Evolutionary conservation across 2,888 invertebrate genomes (phyloP).

Genomic region (Steinernema scapterisci): DNA sequence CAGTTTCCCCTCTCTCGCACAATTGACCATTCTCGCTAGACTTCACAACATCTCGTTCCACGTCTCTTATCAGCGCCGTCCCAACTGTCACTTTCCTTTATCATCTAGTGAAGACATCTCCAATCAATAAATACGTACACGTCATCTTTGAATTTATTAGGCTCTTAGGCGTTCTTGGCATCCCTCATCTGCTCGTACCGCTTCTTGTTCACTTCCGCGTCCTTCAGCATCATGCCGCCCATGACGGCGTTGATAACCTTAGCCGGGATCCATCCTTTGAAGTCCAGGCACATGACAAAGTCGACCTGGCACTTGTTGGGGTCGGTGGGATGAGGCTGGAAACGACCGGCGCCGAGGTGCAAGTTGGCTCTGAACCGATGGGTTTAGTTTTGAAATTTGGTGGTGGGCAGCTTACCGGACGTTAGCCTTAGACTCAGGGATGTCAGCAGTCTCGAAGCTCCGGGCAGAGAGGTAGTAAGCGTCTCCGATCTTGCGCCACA

Average conservation of each 20-base stretch:
- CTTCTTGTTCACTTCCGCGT: constrained; percentile 30
- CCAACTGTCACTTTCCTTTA: constrained; percentile 25
- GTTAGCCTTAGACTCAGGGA: constrained; percentile 45
- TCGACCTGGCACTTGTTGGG: constrained; percentile 31
- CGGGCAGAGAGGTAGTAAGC: constrained; percentile 38
- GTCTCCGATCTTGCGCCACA: constrained; percentile 40
- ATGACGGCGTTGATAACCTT: constrained; percentile 34
- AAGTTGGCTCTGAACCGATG: constrained; percentile 15
- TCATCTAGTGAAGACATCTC: constrained; percentile 19
- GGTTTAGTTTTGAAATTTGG: neutral
- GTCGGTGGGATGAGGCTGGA: constrained; percentile 34
- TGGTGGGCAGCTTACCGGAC: constrained; percentile 40
- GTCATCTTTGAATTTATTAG: neutral
- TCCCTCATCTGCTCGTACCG: constrained; percentile 15
- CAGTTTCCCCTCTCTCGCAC: neutral
- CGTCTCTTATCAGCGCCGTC: neutral
- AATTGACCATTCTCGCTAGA: neutral
- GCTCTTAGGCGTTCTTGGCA: constrained; percentile 20
- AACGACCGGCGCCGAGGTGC: constrained; percentile 34
- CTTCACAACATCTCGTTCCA: neutral
- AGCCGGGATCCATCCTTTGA: constrained; percentile 35
- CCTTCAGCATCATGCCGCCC: constrained; percentile 18
- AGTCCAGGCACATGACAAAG: constrained; percentile 34
- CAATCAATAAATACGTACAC: constrained; percentile 28
- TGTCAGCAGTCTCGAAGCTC: constrained; percentile 49